These are phyloP conservation scores for Uloborus plumipes DNA, from an alignment of 2,888 invertebrate genomes.

Conservation along the genomic window DNA sequence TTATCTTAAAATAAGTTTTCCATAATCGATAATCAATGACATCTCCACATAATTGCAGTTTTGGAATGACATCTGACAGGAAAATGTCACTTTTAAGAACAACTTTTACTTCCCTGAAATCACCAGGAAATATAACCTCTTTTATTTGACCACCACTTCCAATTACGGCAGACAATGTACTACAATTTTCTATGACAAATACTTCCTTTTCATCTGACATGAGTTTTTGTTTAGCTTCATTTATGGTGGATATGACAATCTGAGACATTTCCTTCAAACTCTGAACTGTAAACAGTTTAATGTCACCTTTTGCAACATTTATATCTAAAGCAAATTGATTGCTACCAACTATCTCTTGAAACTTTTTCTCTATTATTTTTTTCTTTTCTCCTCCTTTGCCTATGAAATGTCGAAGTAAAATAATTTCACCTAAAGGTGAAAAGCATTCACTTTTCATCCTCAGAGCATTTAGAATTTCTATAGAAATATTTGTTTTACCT, in stretches of 20 bases:
- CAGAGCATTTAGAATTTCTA: constrained; percentile 27
- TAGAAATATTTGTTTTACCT: constrained; percentile 16
- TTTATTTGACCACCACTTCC: constrained; percentile 38
- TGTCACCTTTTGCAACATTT: constrained; percentile 37
- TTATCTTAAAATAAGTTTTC: constrained; percentile 48
- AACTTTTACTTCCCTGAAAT: constrained; percentile 48
- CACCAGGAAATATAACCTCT: constrained; percentile 52
- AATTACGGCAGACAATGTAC: constrained; percentile 27
- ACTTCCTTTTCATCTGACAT: constrained; percentile 35
- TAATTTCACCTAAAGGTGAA: constrained; percentile 37
- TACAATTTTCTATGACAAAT: constrained; percentile 4
- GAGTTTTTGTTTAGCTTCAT: constrained; percentile 25
- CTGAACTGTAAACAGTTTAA: constrained; percentile 36
- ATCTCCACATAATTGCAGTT: constrained; percentile 34
- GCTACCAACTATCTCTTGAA: constrained; percentile 22
- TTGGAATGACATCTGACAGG: constrained; percentile 25
- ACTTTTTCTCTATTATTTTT: constrained; percentile 19
- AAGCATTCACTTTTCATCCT: constrained; percentile 13
- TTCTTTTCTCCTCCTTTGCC: constrained; percentile 32
- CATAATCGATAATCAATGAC: constrained; percentile 26
- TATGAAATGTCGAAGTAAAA: constrained; percentile 32
- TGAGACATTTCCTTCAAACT: constrained; percentile 13
- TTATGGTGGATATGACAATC: constrained; percentile 27
- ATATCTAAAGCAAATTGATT: constrained; percentile 29
- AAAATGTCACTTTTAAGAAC: constrained; percentile 3